phyloP scores from a whole-genome alignment of 2,797 vertebrate species.

The Monodelphis domestica region DNA sequence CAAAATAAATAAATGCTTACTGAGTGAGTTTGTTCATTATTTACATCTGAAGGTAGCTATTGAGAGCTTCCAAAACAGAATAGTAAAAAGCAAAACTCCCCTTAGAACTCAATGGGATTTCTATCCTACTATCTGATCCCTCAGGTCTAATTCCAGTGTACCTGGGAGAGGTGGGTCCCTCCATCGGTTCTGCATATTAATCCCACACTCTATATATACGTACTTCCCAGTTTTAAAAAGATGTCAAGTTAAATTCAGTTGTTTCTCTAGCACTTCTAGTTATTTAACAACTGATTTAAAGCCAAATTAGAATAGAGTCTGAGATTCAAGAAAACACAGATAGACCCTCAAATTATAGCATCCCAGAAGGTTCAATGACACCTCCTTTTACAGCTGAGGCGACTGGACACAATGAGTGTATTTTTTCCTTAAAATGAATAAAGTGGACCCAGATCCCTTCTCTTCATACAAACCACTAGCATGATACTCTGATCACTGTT shows the following conservation, averaged over 20 bases:
- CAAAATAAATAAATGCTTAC: no score
- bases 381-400: background rate
- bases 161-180: no score
- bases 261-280: background rate
- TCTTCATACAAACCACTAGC: background rate
- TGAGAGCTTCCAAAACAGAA: no score
- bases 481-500: background rate
- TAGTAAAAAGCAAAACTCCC: no score
- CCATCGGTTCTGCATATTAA: no score
- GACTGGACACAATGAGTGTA: background rate
- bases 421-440: background rate
- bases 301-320: background rate
- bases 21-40: no score
- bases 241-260: background rate
- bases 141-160: no score
- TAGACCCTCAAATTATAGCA: background rate
- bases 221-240: background rate
- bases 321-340: background rate
- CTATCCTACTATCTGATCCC: no score
- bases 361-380: background rate
- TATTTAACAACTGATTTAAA: background rate
- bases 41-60: no score
- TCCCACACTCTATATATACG: no score
- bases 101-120: no score
- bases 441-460: background rate